Conservation (phyloP, 2,113 vertebrate species). For the Psilopsiagon aurifrons region DNA sequence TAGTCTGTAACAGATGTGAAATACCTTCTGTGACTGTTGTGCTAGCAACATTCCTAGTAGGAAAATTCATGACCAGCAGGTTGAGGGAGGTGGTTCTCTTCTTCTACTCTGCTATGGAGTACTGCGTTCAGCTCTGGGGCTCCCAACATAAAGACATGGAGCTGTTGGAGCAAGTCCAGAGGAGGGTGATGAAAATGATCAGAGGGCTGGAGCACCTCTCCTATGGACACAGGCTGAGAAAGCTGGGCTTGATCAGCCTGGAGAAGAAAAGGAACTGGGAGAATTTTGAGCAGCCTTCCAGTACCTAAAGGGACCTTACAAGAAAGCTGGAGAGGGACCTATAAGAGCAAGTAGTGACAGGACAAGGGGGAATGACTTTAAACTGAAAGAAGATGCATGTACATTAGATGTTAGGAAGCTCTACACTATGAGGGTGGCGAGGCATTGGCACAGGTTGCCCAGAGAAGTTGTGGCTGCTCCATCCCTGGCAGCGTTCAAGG, state of each 20-base stretch:
- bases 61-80: background rate
- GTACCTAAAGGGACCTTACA: background rate
- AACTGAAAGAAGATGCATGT: background rate
- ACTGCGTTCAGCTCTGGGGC: background rate
- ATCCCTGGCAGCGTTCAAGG: background rate
- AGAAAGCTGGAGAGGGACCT: background rate
- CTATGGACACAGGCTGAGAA: background rate
- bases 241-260: background rate
- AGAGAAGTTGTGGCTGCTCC: background rate
- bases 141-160: background rate
- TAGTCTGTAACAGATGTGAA: background rate
- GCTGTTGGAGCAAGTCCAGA: background rate
- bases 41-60: background rate
- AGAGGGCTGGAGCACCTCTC: background rate
- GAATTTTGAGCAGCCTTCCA: background rate
- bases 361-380: background rate
- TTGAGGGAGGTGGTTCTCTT: background rate
- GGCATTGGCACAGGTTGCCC: background rate
- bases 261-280: background rate
- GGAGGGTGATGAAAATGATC: background rate
- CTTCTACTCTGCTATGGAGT: background rate
- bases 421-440: background rate
- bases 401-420: background rate
- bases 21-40: background rate
- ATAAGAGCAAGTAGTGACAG: background rate